A percentile compares a stretch with the other conserved stretches of the same genome.
Evolutionary conservation across 2,797 vertebrate species (phyloP).

Genomic region (Muscicapa comitata): DNA sequence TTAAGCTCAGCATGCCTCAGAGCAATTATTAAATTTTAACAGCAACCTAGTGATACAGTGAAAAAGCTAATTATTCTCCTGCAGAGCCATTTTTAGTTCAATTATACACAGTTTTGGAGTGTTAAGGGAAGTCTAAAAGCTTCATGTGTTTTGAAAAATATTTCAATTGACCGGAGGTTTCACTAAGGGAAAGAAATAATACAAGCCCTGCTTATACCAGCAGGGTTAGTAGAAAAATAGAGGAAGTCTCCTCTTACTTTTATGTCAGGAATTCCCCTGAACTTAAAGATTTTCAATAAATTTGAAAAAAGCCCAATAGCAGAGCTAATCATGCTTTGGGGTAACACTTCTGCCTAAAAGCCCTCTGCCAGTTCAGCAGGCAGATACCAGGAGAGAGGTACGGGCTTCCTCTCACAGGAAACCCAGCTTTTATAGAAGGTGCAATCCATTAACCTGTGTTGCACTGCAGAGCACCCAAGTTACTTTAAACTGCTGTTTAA

Average conservation of each 20-base stretch:
- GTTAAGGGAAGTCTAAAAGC: not conserved
- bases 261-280: not conserved
- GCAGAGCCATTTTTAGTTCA: not conserved
- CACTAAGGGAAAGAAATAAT: not conserved
- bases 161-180: not conserved
- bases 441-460: not conserved
- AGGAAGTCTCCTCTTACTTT: not conserved
- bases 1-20: not conserved
- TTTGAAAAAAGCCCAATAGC: not conserved
- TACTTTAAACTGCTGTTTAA: not conserved
- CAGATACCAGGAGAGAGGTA: not conserved
- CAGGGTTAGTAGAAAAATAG: not conserved
- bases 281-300: not conserved
- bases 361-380: not conserved
- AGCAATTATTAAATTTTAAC: not conserved
- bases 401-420: not conserved
- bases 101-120: not conserved
- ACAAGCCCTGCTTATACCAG: not conserved
- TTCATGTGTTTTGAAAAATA: not conserved
- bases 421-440: not conserved
- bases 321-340: not conserved
- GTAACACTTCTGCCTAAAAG: not conserved
- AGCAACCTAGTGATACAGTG: not conserved
- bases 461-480: not conserved
- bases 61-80: not conserved